phyloP scores from a whole-genome alignment of 2,797 vertebrate species.

The Emydoidea blandingii region DNA sequence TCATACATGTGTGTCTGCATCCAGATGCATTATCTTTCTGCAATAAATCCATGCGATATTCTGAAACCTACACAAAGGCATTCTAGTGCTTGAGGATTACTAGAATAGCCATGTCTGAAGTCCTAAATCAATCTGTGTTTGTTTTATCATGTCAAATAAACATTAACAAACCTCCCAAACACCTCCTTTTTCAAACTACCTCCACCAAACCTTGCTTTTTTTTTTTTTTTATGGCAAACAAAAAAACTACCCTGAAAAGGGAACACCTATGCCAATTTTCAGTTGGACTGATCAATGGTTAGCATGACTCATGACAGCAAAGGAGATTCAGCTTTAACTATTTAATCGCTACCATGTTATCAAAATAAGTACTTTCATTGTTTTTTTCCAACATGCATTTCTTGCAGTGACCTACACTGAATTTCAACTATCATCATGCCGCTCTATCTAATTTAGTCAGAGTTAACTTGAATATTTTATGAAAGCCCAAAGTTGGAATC shows the following conservation, averaged over 20 bases:
- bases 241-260: neutral
- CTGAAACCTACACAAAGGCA: neutral
- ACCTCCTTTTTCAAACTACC: neutral
- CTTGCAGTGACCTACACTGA: neutral
- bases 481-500: neutral
- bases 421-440: neutral
- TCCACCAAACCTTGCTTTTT: neutral
- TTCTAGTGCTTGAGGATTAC: neutral
- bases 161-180: neutral
- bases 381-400: neutral
- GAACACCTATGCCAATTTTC: neutral
- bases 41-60: neutral
- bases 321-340: neutral
- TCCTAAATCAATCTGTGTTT: neutral
- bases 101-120: neutral
- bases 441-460: neutral
- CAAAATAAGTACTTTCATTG: neutral
- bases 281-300: neutral
- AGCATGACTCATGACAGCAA: neutral
- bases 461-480: neutral
- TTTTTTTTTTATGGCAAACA: neutral
- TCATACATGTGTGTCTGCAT: neutral
- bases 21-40: neutral
- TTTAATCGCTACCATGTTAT: neutral
- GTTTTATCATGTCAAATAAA: neutral